A percentile compares a stretch with the other conserved stretches of the same genome.
Evolutionary conservation across 2,888 invertebrate genomes (phyloP).

Genomic region (Acanthopleura granulata): DNA sequence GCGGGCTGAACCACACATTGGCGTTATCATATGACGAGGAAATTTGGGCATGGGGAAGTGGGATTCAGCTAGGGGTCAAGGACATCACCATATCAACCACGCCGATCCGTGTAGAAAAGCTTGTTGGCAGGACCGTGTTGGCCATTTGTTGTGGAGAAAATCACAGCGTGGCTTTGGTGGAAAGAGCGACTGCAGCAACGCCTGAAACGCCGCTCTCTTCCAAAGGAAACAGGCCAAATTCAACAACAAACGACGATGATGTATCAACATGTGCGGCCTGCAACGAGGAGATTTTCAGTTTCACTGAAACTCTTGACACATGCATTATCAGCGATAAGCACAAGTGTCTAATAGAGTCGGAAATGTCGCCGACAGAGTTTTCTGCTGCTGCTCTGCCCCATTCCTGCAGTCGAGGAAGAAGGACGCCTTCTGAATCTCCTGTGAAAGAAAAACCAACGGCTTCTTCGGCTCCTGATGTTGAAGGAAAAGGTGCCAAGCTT

Average conservation of each 20-base stretch:
- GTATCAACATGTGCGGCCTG: conserved; percentile 53
- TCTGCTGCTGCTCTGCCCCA: conserved; percentile 53
- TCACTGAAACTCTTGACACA: conserved; percentile 47
- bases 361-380: not conserved
- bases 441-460: not conserved
- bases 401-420: not conserved
- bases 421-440: not conserved
- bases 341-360: conserved; percentile 30
- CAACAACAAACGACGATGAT: conserved; percentile 30
- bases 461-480: not conserved
- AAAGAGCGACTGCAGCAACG: conserved; percentile 34
- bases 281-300: conserved; percentile 54
- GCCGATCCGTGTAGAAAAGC: conserved; percentile 50
- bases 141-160: conserved; percentile 57
- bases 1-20: conserved; percentile 62
- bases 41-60: conserved; percentile 68
- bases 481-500: not conserved
- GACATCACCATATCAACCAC: conserved; percentile 29
- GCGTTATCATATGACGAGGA: conserved; percentile 58
- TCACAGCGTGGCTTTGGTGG: conserved; percentile 62
- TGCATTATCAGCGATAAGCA: conserved; percentile 52
- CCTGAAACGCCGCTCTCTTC: not conserved
- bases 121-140: conserved; percentile 54
- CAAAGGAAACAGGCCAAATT: conserved; percentile 18
- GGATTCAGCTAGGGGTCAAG: conserved; percentile 47